Percentiles rank a stretch among this genome's conserved stretches.
Evolutionary conservation across 1,140 invertebrate species (phyloP).

Genomic region (Penaeus japonicus): DNA sequence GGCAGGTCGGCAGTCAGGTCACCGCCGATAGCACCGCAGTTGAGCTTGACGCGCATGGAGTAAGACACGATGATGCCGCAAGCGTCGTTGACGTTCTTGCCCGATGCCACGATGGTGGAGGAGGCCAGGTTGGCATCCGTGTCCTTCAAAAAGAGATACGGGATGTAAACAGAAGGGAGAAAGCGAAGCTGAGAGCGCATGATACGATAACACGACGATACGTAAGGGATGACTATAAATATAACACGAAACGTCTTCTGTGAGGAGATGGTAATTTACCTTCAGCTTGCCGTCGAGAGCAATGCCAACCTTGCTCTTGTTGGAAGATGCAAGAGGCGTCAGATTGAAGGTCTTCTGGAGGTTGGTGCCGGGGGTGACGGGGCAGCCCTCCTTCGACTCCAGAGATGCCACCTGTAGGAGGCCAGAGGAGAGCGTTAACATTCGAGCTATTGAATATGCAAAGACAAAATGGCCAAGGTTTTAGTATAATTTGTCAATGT

Average conservation of each 20-base stretch:
- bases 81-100: constrained; percentile 81
- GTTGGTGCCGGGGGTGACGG: constrained; percentile 86
- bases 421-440: too few relatives aligned
- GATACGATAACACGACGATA: too few relatives aligned
- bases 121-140: constrained; percentile 86
- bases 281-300: constrained; percentile 85
- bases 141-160: background rate
- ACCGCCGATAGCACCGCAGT: constrained; percentile 87
- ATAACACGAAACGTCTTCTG: too few relatives aligned
- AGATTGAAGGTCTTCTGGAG: constrained; percentile 86
- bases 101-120: constrained; percentile 84
- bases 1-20: constrained; percentile 89
- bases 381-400: constrained; percentile 88
- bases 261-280: constrained; percentile 62
- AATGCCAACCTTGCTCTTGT: constrained; percentile 81
- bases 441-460: too few relatives aligned
- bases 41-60: constrained; percentile 84
- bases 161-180: background rate
- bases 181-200: too few relatives aligned
- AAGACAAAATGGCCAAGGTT: too few relatives aligned
- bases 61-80: constrained; percentile 93
- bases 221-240: constrained; percentile 67
- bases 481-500: too few relatives aligned
- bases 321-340: constrained; percentile 83
- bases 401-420: constrained; percentile 70